A percentile compares a stretch with the other conserved stretches of the same genome.
phyloP scores from a whole-genome alignment of 2,797 vertebrate genomes.

The Spheniscus humboldti region DNA sequence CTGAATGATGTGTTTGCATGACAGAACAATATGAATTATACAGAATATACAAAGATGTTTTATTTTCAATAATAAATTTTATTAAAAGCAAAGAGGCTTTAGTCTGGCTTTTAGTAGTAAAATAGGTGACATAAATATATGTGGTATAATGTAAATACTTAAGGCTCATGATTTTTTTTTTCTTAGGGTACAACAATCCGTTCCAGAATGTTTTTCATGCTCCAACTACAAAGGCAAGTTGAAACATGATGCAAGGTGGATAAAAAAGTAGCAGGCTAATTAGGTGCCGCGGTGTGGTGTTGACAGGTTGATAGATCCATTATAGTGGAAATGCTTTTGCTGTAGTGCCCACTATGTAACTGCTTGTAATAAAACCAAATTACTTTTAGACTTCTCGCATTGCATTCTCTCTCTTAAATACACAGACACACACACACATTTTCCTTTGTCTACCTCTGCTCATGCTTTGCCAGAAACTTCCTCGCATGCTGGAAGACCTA shows the following conservation, averaged over 20 bases:
- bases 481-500: neutral
- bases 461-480: neutral
- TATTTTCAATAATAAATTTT: neutral
- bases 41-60: neutral
- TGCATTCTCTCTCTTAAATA: neutral
- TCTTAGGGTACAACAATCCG: neutral
- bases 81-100: neutral
- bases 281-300: neutral
- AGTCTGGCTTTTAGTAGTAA: neutral
- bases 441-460: neutral
- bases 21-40: neutral
- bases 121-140: neutral
- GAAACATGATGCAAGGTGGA: neutral
- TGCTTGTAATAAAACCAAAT: neutral
- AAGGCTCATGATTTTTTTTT: neutral
- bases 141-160: neutral
- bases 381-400: neutral
- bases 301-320: neutral
- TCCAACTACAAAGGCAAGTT: neutral
- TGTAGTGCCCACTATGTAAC: neutral
- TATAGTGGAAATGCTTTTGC: neutral
- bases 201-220: neutral
- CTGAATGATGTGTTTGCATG: neutral
- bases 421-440: fast-evolving
- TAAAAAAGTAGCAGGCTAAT: neutral